Evolutionary conservation across 1,140 invertebrate species (phyloP).

Genomic region (Helicoverpa armigera): DNA sequence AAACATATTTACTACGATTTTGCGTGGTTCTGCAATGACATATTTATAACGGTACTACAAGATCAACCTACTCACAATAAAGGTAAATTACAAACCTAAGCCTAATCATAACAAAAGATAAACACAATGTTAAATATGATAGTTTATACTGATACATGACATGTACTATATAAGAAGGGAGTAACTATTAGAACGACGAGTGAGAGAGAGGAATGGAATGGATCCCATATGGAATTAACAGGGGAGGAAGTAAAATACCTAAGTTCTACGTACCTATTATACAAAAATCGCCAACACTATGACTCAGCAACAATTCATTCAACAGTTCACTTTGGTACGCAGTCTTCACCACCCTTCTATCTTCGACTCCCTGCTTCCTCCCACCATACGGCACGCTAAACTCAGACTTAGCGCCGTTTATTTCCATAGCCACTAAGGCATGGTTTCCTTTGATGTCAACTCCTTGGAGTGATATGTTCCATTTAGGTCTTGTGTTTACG

Average conservation of each 20-base stretch:
- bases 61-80: no score
- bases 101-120: not conserved
- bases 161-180: no score
- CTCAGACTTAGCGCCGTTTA: slow-evolving; percentile 70
- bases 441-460: slow-evolving; percentile 71
- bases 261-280: slow-evolving; percentile 90
- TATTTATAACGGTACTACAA: no score
- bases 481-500: slow-evolving; percentile 75
- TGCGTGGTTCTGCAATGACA: no score
- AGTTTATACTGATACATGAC: no score
- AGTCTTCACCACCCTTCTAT: slow-evolving; percentile 89
- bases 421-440: slow-evolving; percentile 70
- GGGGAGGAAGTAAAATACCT: no score
- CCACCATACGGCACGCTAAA: slow-evolving; percentile 82
- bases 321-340: slow-evolving; percentile 94
- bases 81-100: no score
- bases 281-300: slow-evolving; percentile 94
- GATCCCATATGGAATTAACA: no score
- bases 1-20: no score
- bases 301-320: slow-evolving; percentile 92
- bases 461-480: slow-evolving; percentile 65
- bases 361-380: slow-evolving; percentile 55
- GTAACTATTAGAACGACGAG: no score
- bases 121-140: not conserved
- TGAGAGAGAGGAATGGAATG: no score